These are phyloP conservation scores for Procambarus clarkii DNA, from an alignment of 1,140 invertebrate genomes.

Conservation along the genomic window DNA sequence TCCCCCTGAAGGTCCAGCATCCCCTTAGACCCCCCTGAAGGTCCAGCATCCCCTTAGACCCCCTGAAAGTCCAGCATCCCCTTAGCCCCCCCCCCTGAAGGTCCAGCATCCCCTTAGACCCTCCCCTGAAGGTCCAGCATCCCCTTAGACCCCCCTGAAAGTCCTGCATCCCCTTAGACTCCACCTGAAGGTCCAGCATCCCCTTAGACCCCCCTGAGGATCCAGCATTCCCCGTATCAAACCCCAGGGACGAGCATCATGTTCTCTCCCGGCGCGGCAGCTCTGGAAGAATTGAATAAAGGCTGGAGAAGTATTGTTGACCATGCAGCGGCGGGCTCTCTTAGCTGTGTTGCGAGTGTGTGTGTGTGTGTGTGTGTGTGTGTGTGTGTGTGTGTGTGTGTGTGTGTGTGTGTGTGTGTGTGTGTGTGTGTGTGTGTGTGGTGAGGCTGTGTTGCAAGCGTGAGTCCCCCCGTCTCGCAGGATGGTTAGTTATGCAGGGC, in stretches of 20 bases:
- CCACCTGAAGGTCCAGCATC: background rate
- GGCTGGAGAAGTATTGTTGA: background rate
- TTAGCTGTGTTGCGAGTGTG: no score
- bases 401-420: no score
- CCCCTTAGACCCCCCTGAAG: no score
- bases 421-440: no score
- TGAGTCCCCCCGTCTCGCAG: no score
- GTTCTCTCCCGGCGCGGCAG: background rate
- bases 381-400: no score
- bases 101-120: no score
- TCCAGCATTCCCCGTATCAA: background rate
- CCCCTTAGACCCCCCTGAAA: background rate
- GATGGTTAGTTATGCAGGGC: no score
- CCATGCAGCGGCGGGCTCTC: background rate
- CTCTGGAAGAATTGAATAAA: background rate
- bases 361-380: no score
- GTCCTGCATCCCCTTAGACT: background rate
- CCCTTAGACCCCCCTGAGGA: background rate
- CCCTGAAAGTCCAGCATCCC: background rate
- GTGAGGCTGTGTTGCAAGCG: no score
- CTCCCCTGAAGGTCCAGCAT: no score
- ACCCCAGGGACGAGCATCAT: background rate
- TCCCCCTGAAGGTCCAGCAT: background rate
- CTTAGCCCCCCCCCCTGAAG: background rate
- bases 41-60: no score